phyloP scores from a whole-genome alignment of 2,797 vertebrate genomes.

The Gila robusta region DNA sequence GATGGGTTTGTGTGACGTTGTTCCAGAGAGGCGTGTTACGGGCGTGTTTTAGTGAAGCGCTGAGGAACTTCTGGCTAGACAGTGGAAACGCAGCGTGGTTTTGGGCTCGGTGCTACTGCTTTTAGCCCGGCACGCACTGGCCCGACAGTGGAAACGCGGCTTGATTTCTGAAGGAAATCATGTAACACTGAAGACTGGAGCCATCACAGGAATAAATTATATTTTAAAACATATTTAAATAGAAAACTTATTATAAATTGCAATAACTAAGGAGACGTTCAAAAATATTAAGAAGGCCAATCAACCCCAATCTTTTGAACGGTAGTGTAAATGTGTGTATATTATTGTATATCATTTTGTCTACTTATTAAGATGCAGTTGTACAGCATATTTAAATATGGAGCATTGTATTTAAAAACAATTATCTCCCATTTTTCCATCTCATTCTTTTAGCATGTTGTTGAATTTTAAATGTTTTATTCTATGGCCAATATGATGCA shows the following conservation, averaged over 20 bases:
- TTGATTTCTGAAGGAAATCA: background rate
- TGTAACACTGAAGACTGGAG: background rate
- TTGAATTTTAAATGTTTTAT: background rate
- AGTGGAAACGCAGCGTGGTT: too few relatives aligned
- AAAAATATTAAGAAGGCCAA: background rate
- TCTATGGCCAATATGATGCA: background rate
- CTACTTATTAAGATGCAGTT: background rate
- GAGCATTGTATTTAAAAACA: background rate
- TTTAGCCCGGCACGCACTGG: too few relatives aligned
- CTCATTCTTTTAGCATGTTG: background rate
- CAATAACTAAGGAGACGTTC: background rate
- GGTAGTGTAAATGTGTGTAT: background rate
- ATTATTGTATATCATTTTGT: conserved; percentile 3
- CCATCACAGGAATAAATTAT: background rate
- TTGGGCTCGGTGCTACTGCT: too few relatives aligned
- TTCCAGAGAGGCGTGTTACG: too few relatives aligned
- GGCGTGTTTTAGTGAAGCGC: too few relatives aligned
- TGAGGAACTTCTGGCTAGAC: too few relatives aligned
- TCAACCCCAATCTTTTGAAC: background rate
- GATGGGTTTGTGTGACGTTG: too few relatives aligned
- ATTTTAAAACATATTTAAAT: background rate
- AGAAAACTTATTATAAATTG: background rate
- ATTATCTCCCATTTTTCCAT: background rate
- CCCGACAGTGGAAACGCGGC: too few relatives aligned
- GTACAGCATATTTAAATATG: background rate